Evolutionary conservation across 1,140 invertebrate genomes (phyloP).

Genomic region (Tetramorium parvispinum): DNA sequence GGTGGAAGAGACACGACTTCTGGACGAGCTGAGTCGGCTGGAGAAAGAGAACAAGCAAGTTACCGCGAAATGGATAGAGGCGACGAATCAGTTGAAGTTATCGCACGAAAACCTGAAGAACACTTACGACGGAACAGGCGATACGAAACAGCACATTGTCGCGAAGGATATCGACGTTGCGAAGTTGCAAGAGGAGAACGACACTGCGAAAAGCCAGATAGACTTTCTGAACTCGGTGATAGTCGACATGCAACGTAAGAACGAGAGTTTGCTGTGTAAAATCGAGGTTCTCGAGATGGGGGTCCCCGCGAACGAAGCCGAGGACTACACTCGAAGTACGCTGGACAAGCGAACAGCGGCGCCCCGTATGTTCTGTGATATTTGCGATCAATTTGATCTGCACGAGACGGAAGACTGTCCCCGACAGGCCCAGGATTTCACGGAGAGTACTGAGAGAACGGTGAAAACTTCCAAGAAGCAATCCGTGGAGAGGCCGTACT

Average conservation of each 20-base stretch:
- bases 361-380: slow-evolving; percentile 97
- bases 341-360: slow-evolving; percentile 86
- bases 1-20: slow-evolving; percentile 72
- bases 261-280: slow-evolving; percentile 92
- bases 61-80: slow-evolving; percentile 75
- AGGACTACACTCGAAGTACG: slow-evolving; percentile 86
- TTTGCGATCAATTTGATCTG: slow-evolving; percentile 97
- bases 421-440: slow-evolving; percentile 89
- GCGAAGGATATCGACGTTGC: slow-evolving; percentile 61
- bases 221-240: slow-evolving; percentile 98
- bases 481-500: slow-evolving; percentile 91
- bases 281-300: slow-evolving; percentile 93
- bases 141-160: slow-evolving; percentile 67
- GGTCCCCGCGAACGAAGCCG: slow-evolving; percentile 87
- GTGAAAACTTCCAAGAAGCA: slow-evolving; percentile 83
- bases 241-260: slow-evolving; percentile 97
- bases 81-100: slow-evolving; percentile 77
- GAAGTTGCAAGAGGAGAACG: slow-evolving; percentile 88
- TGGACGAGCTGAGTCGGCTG: slow-evolving; percentile 76
- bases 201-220: slow-evolving; percentile 91
- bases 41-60: slow-evolving; percentile 82
- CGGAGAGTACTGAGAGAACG: slow-evolving; percentile 83
- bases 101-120: slow-evolving; percentile 81
- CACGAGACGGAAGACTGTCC: slow-evolving; percentile 99
- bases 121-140: slow-evolving; percentile 73